phyloP scores from a whole-genome alignment of 2,888 invertebrate species.

The Andrena trimmerana region DNA sequence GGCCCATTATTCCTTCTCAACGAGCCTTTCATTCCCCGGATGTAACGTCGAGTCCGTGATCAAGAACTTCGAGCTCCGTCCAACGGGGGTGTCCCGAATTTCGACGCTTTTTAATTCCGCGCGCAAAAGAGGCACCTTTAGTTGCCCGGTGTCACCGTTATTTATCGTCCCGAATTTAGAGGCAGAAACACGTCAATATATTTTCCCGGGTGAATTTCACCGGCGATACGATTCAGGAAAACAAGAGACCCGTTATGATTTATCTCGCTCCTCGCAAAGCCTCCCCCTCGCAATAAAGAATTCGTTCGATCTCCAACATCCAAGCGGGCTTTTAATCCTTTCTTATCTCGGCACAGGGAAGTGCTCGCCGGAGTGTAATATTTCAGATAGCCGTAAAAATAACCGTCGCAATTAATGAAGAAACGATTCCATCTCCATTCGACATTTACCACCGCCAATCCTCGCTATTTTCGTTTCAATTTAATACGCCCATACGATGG shows the following conservation, averaged over 20 bases:
- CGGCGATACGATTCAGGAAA: background rate
- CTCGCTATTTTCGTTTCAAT: slow-evolving; percentile 8
- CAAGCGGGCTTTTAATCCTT: slow-evolving; percentile 7
- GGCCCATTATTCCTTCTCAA: slow-evolving; percentile 27
- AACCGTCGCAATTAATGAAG: background rate
- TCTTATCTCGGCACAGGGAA: background rate
- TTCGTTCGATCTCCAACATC: slow-evolving; percentile 7
- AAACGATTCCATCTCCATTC: background rate
- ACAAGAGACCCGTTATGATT: slow-evolving; percentile 7
- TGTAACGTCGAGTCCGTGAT: background rate
- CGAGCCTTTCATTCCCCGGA: background rate
- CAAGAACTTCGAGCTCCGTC: background rate
- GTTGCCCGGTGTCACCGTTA: background rate
- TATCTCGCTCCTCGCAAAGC: slow-evolving; percentile 2
- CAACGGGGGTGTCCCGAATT: background rate
- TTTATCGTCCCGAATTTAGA: slow-evolving; percentile 26
- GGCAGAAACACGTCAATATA: slow-evolving; percentile 13
- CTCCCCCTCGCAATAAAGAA: slow-evolving; percentile 5
- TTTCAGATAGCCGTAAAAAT: background rate
- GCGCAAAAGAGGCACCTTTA: background rate
- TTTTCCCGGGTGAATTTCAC: background rate
- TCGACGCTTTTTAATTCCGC: background rate
- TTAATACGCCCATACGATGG: background rate
- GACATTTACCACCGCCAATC: background rate
- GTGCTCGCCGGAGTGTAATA: background rate